phyloP scores from a whole-genome alignment of 2,888 invertebrate genomes.

The Polydrusus pterygomalis region DNA sequence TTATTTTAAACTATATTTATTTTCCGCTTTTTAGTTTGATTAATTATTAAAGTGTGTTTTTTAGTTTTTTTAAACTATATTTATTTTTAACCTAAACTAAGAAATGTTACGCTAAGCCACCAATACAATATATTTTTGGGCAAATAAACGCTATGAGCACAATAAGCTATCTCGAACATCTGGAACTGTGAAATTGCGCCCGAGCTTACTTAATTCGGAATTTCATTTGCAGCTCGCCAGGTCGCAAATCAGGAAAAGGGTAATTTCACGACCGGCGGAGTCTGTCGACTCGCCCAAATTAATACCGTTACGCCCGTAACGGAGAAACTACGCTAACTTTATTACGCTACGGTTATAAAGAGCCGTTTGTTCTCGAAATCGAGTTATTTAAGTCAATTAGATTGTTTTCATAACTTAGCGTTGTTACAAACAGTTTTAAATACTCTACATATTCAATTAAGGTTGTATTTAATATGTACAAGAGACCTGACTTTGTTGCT shows the following conservation, averaged over 20 bases:
- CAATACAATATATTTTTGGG: not conserved
- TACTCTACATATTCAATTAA: not conserved
- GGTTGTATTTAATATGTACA: not conserved
- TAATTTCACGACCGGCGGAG: slow-evolving; percentile 65
- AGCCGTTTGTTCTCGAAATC: slow-evolving; percentile 44
- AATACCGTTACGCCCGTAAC: slow-evolving; percentile 49
- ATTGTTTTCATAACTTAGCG: slow-evolving; percentile 24
- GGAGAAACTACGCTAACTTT: slow-evolving; percentile 55
- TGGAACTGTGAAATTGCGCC: slow-evolving; percentile 51
- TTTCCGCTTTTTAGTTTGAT: too few relatives aligned
- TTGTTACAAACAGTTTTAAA: slow-evolving; percentile 15
- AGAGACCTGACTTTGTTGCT: too few relatives aligned
- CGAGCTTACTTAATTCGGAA: slow-evolving; percentile 71
- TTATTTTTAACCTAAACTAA: too few relatives aligned
- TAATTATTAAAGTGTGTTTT: too few relatives aligned
- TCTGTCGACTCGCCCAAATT: slow-evolving; percentile 53
- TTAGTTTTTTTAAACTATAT: too few relatives aligned
- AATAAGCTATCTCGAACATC: slow-evolving; percentile 52
- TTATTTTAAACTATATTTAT: too few relatives aligned
- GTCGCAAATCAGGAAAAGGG: slow-evolving; percentile 71
- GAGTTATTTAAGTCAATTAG: slow-evolving; percentile 48
- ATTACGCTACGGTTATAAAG: slow-evolving; percentile 50
- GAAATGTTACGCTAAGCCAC: too few relatives aligned
- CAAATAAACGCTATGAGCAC: slow-evolving; percentile 1
- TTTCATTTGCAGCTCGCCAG: slow-evolving; percentile 70